phyloP scores from a whole-genome alignment of 2,888 invertebrate genomes.

The Mesochorus sp. region DNA sequence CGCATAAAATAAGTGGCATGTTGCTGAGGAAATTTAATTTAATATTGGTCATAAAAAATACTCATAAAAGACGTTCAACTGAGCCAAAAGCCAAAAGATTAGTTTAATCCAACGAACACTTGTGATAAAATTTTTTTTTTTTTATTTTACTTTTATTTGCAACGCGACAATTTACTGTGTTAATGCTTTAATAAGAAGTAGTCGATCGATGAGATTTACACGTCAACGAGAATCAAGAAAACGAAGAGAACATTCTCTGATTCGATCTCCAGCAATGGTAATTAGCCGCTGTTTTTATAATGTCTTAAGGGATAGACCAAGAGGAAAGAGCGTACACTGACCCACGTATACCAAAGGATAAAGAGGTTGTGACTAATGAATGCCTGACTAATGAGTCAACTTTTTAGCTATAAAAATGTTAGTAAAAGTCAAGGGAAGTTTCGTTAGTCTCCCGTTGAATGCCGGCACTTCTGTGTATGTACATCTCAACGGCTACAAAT shows the following conservation, averaged over 20 bases:
- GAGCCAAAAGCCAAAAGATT: constrained; percentile 15
- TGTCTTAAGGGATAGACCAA: constrained; percentile 43
- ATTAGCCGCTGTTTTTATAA: constrained; percentile 54
- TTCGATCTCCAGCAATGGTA: constrained; percentile 37
- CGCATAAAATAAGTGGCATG: background rate
- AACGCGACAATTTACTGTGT: constrained; percentile 33
- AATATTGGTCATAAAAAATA: background rate
- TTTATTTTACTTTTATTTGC: constrained; percentile 22
- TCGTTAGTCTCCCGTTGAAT: constrained; percentile 2
- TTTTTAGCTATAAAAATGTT: constrained; percentile 58
- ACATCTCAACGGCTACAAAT: constrained; percentile 26
- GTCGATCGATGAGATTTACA: background rate
- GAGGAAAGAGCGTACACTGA: constrained; percentile 3
- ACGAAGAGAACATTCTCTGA: constrained; percentile 45
- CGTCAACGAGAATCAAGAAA: constrained; percentile 8
- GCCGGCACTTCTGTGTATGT: background rate
- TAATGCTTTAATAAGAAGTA: constrained; percentile 1
- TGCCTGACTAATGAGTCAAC: constrained; percentile 65
- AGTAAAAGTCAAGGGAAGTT: constrained; percentile 38
- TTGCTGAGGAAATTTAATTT: background rate
- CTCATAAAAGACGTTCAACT: constrained; percentile 2
- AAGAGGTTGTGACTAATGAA: constrained; percentile 62
- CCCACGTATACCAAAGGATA: constrained; percentile 29
- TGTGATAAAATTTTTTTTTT: background rate
- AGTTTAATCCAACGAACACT: background rate